Evolutionary conservation across 2,113 vertebrate species (phyloP), one percentile per base, ranked within the genome.

Genomic region (Chionomys nivalis): DNA sequence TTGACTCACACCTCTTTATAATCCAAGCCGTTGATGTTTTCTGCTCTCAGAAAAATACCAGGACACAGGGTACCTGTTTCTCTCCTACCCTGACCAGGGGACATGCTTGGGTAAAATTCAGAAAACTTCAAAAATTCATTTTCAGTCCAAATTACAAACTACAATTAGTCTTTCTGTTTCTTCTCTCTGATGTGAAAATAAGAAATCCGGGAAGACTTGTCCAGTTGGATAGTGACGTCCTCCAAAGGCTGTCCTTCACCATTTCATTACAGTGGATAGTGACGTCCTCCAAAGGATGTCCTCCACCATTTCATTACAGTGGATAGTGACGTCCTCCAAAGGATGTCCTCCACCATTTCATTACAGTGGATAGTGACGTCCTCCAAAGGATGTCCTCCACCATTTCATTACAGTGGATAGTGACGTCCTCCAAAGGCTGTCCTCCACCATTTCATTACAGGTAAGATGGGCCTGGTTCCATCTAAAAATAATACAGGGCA

Each of bases 61-160:
- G 55, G 52, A 92, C 39, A 92, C 78, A 95, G 90, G 12, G n/a
- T 26, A 7, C 44, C 58, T 94, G 39, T 95, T 89, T 17, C 49
- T 73, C 47, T 70, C 55, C 44, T 92, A 2, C 42, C 28, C 19
- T 55, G 68, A 66, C 85, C 24, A 44, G 75, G 36, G 87, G 55
- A 33, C 24, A 39, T 3, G 17, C 13, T 10, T 68, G 70, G 36
- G 47, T 68, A 49, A 91, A 82, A 78, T 11, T 21, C 4, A 93
- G 87, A 92, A 97, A 94, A 66, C 0, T 87, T 82, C 87, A n/a
- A 49, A 87, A 83, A 61, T 94, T 78, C 87, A 94, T 82, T 86
- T 97, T 95, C 68, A 97, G 78, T 91, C n/a, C 73, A 58, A 39
- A 73, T 68, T 81, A 44, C 70, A 96, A 93, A 89, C 44, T 61